phyloP scores from a whole-genome alignment of 2,113 vertebrate genomes.

The Orycteropus afer region DNA sequence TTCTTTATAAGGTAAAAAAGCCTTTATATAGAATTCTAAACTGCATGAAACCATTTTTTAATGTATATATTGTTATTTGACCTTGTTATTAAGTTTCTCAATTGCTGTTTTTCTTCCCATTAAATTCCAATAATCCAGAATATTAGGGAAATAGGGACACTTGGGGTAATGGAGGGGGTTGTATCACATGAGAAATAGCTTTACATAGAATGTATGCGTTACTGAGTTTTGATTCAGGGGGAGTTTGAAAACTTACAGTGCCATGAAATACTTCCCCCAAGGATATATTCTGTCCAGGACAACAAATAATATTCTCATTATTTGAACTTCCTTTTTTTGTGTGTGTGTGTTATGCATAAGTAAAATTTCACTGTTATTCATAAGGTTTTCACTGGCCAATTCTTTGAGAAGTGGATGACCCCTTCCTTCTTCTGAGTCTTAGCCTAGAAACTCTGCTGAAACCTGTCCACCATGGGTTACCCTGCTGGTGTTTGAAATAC shows the following conservation, averaged over 20 bases:
- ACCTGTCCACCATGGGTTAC: too few relatives aligned
- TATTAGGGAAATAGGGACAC: not conserved
- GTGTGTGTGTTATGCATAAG: too few relatives aligned
- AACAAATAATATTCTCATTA: not conserved
- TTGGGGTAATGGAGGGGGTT: not conserved
- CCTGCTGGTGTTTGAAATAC: too few relatives aligned
- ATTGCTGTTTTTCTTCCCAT: not conserved
- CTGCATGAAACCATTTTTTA: not conserved
- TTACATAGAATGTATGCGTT: not conserved
- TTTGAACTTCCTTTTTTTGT: not conserved
- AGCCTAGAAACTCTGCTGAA: too few relatives aligned
- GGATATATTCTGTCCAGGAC: not conserved
- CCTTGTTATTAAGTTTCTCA: not conserved
- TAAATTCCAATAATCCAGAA: conserved; percentile 1
- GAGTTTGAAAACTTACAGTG: not conserved
- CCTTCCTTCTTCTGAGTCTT: too few relatives aligned
- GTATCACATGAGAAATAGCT: not conserved
- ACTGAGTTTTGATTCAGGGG: not conserved
- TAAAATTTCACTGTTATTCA: too few relatives aligned
- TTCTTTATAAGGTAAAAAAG: not conserved
- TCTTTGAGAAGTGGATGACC: too few relatives aligned
- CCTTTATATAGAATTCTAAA: not conserved
- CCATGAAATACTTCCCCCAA: not conserved
- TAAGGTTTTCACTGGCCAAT: too few relatives aligned
- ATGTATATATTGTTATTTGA: not conserved